Evolutionary conservation across 2,888 invertebrate genomes (phyloP).

Genomic region (Apodemia duryi): DNA sequence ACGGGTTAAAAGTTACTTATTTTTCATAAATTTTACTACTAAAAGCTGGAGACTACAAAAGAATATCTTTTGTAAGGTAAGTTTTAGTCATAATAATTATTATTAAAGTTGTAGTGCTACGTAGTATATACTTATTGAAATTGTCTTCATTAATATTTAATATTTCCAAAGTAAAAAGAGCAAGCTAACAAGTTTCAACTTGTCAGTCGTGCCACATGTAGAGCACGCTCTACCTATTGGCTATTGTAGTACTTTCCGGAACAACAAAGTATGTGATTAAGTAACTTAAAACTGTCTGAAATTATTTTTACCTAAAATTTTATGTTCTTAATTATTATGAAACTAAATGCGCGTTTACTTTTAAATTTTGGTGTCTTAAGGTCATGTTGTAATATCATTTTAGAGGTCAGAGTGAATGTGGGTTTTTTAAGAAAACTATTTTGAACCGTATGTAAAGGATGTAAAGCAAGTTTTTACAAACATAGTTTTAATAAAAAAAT

Average conservation of each 20-base stretch:
- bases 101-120: background rate
- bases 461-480: too few species aligned
- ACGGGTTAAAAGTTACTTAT: conserved; percentile 31
- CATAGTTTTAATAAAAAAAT: too few species aligned
- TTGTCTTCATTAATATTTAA: background rate
- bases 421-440: too few species aligned
- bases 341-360: too few species aligned
- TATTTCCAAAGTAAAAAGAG: background rate
- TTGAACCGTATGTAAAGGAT: too few species aligned
- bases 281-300: too few species aligned
- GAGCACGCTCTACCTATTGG: background rate
- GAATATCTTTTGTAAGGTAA: conserved; percentile 35
- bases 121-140: too few species aligned
- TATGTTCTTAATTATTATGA: too few species aligned
- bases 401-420: too few species aligned
- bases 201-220: conserved; percentile 22
- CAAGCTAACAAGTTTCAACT: conserved; percentile 28
- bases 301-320: too few species aligned
- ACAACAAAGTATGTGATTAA: background rate
- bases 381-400: too few species aligned
- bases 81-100: conserved; percentile 19
- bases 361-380: too few species aligned
- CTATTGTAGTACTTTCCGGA: background rate
- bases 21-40: conserved; percentile 36
- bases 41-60: conserved; percentile 29